Base-by-base conservation (phyloP, 2,797 vertebrate species). In the Argentina silus region DNA sequence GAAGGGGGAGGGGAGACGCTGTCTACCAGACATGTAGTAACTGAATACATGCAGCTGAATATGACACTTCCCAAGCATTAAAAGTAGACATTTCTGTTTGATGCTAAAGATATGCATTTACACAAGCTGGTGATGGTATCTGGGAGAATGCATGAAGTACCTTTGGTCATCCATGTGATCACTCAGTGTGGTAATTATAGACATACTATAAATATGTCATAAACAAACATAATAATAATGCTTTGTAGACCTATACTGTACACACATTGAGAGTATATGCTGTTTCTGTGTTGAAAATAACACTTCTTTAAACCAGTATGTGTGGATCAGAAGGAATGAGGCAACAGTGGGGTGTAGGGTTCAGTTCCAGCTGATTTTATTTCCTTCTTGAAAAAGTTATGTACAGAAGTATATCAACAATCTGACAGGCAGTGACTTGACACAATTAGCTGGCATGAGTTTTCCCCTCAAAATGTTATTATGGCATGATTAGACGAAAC, bases 281-380 rank as follows among this genome's bases (percentile, higher is more conserved):
- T 64, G 42, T 64, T 9, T 43, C 15, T 17, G 15, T 17, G 62
- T 42, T 59, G 17, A 27, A 19, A 59, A 10, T 8, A 21, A 21
- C 19, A 23, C 1, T 10, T 10, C 19, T 59, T 61, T 42, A 17
- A 55, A 36, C 27, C 27, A 36, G 36, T 53, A 59, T 66, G 63
- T 67, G 14, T 19, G 67, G 70, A 61, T 63, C 67, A 53, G 63
- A 15, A 79, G 51, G 45, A 15, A 79, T 55, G 45, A 89, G 82
- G 93, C 92, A 93, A 89, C 74, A 23, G 23, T 92, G 90, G 82
- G 73, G 85, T 77, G 85, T 93, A 95, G 95, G 94, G 95, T 98
- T 99, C 97, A 99, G 97, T 98, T 99, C 97, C 98, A 99, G 97
- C 98, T 99, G 96, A 99, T 96, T 97, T 99, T 99, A 98, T 99